Percentiles rank a stretch among this genome's conserved stretches.
Conservation (phyloP, 2,113 vertebrate genomes). For the Ctenomys sociabilis region DNA sequence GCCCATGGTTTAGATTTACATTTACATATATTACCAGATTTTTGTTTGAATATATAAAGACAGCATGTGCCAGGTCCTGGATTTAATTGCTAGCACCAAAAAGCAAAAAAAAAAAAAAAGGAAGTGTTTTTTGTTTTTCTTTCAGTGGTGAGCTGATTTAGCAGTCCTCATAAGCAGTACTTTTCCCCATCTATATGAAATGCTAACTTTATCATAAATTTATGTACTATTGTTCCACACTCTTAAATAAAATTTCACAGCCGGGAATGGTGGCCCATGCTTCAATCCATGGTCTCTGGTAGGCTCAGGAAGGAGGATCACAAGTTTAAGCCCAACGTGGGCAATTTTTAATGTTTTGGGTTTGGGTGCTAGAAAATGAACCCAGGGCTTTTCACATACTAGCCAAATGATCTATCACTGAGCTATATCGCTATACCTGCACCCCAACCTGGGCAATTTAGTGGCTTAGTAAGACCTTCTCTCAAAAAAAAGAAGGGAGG, state of each 20-base stretch:
- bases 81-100: not conserved
- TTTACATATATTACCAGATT: conserved; percentile 13
- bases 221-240: not conserved
- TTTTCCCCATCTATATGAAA: not conserved
- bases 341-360: not conserved
- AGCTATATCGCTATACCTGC: not conserved
- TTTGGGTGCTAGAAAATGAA: not conserved
- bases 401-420: not conserved
- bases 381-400: not conserved
- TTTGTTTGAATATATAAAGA: not conserved
- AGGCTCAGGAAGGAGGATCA: not conserved
- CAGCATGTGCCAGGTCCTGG: not conserved
- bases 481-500: not conserved
- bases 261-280: not conserved
- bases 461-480: not conserved
- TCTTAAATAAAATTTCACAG: not conserved
- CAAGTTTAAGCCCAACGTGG: not conserved
- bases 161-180: not conserved
- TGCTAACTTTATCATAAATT: not conserved
- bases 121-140: not conserved
- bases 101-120: not conserved
- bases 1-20: not conserved
- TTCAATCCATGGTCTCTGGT: not conserved
- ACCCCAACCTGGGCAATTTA: not conserved
- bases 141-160: conserved; percentile 23